Evolutionary conservation across 2,888 invertebrate species (phyloP), one percentile per base, ranked within the genome.

Genomic region (Scaptomyza flava): DNA sequence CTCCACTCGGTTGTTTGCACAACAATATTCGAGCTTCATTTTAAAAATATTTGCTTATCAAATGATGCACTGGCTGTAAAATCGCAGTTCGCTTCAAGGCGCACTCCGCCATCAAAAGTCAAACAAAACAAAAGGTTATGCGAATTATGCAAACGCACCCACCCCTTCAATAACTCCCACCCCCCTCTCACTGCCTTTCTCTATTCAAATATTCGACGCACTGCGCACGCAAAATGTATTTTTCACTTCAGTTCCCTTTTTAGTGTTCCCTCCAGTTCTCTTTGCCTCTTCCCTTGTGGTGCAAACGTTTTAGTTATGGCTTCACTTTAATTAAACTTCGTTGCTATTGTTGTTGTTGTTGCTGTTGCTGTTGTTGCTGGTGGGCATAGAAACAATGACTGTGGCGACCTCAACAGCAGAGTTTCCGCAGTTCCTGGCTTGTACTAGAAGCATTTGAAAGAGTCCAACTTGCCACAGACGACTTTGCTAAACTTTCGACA

Each of bases 91-190:
- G 3, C 38, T 2, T 6, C 38, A 38, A 14, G 14, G 33, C 36
- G n/a, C 52, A n/a, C 45, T 11, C 36, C 34, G 11, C 23, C 41
- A 45, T n/a, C 20, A 45, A 68, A 76, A 76, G 68, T 59, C 77
- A 76, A 76, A 61, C 62, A 72, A 62, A 76, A 76, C 65, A 76
- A 76, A 41, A 69, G 77, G 72, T 72, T 72, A 56, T 58, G 36
- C 60, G 62, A 76, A 68, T 76, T 76, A 72, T 76, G 76, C 17
- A 33, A 17, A 36, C 51, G 20, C 27, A 60, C 23, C 41, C 42
- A 50, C 23, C 23, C 2, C 23, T 3, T 23, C 23, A 4, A 23
- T 23, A 17, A 17, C 17, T 17, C 17, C 17, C 17, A 1, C 17
- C 17, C 17, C 17, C 1, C 46, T 6, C 0, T 9, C 9, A 1